Conservation (phyloP, 2,888 invertebrate species). For the Trachelus troglodyta region DNA sequence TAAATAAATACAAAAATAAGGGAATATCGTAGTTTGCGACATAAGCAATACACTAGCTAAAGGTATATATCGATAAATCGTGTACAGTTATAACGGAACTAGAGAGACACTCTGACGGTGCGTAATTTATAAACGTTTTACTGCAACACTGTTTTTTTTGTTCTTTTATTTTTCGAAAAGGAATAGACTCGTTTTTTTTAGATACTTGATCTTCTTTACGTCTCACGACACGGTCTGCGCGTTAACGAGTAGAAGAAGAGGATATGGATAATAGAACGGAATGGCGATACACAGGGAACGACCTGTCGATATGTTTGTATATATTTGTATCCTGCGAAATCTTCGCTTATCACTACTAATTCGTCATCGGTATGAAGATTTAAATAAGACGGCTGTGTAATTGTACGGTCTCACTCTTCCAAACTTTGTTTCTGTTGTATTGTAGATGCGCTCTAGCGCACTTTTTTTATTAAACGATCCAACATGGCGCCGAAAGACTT, state of each 20-base stretch:
- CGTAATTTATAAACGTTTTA: not conserved
- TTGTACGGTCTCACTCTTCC: conserved; percentile 48
- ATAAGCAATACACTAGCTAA: not conserved
- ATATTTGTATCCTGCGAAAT: conserved; percentile 20
- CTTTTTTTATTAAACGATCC: not conserved
- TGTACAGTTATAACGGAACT: not conserved
- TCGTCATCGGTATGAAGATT: conserved; percentile 44
- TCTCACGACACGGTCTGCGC: conserved; percentile 6
- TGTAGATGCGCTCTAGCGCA: not conserved
- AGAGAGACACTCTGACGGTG: not conserved
- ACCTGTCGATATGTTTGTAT: conserved; percentile 12
- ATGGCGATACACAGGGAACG: not conserved
- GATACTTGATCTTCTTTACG: not conserved
- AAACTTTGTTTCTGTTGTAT: conserved; percentile 25
- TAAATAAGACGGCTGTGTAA: conserved; percentile 51
- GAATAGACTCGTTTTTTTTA: too few species aligned
- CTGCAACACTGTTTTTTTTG: not conserved
- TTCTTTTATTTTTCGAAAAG: not conserved
- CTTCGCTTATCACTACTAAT: conserved; percentile 29
- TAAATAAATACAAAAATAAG: not conserved
- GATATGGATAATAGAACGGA: not conserved
- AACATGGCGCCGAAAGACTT: not conserved
- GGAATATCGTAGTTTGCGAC: not conserved
- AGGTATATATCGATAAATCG: not conserved
- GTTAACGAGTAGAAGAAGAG: not conserved